Conservation (phyloP, 2,113 vertebrate genomes). For the Planiliza haematocheilus region DNA sequence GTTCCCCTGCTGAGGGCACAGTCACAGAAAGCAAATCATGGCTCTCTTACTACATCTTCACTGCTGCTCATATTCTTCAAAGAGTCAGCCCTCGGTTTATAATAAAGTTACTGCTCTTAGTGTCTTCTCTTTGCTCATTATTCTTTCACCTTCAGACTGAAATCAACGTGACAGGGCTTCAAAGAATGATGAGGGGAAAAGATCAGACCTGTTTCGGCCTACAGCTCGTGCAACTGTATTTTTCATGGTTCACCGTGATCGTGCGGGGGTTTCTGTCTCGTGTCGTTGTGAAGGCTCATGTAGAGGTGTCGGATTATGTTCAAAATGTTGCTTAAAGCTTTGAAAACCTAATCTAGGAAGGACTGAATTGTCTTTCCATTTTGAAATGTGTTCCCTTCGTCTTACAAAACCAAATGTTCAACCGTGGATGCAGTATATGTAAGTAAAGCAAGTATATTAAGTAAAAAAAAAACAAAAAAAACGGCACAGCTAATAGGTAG, state of each 20-base stretch:
- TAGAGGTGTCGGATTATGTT: not conserved
- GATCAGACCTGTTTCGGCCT: conserved; percentile 33
- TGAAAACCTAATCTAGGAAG: not conserved
- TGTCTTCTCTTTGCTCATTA: conserved; percentile 50
- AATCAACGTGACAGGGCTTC: conserved; percentile 27
- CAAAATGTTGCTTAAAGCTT: not conserved
- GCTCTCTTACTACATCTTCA: conserved; percentile 51
- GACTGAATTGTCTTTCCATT: too few species aligned
- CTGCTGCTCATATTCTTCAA: conserved; percentile 54
- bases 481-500: too few species aligned
- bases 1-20: conserved; percentile 63
- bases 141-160: conserved; percentile 39
- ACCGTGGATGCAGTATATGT: too few species aligned
- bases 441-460: too few species aligned
- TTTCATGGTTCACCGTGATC: conserved; percentile 33
- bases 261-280: not conserved
- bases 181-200: conserved; percentile 45
- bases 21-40: conserved; percentile 62
- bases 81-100: conserved; percentile 27
- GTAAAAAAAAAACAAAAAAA: too few species aligned
- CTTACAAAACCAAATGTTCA: too few species aligned
- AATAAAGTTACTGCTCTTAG: conserved; percentile 32
- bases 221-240: conserved; percentile 13
- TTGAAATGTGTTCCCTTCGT: too few species aligned
- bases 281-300: not conserved